Conservation (phyloP, 2,797 vertebrate species). For the Loris lydekkerianus region DNA sequence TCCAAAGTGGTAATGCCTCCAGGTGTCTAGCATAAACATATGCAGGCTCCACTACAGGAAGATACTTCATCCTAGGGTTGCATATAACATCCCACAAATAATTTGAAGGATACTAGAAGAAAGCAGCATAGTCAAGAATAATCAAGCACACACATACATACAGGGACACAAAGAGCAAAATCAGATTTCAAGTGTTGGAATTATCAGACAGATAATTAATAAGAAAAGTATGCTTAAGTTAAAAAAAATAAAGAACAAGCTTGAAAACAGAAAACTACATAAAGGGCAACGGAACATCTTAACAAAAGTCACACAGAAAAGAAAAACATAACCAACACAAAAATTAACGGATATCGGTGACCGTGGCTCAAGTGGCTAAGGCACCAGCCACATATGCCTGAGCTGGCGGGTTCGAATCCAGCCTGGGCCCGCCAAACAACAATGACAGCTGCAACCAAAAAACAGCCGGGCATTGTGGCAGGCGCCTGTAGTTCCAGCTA, state of each 20-base stretch:
- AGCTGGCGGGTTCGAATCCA: too few species aligned
- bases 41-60: background rate
- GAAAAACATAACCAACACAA: slow-evolving; percentile 51
- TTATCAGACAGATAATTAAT: slow-evolving; percentile 28
- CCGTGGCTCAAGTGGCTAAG: too few species aligned
- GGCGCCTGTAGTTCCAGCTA: too few species aligned
- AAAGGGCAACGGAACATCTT: background rate
- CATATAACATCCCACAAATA: background rate
- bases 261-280: slow-evolving; percentile 22
- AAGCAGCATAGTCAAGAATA: background rate
- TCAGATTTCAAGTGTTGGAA: slow-evolving; percentile 12
- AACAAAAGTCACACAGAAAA: background rate
- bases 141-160: background rate
- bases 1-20: background rate
- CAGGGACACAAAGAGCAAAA: slow-evolving; percentile 42
- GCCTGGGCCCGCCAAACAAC: too few species aligned
- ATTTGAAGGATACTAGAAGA: slow-evolving; percentile 31
- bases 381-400: too few species aligned
- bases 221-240: slow-evolving; percentile 14
- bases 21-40: background rate
- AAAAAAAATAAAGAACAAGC: slow-evolving; percentile 32
- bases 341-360: background rate
- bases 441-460: too few species aligned
- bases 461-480: too few species aligned
- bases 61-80: background rate